Evolutionary conservation across 2,888 invertebrate species (phyloP), one percentile per base, ranked within the genome.

Genomic region (Parthenolecanium corni): DNA sequence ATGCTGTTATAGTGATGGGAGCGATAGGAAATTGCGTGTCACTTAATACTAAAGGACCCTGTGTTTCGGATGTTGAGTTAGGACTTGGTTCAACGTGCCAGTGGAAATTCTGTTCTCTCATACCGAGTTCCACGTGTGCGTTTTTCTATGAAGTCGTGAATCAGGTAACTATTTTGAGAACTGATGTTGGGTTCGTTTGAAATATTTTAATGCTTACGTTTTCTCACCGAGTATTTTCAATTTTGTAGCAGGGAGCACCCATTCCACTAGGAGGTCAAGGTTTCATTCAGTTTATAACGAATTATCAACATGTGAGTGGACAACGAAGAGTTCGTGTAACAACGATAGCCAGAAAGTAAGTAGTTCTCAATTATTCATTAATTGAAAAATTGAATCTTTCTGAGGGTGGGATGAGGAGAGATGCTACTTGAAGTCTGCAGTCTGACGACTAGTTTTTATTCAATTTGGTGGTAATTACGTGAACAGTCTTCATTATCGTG

Each of bases 21-120:
- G 93, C 93, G 4, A 93, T 99, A 66, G 98, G 98, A 11, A 89
- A 95, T 0, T 97, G 97, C 75, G 91, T 96, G 25, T 93, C 93
- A 0, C 77, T 93, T 67, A 91, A 92, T 71, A 86, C 90, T 66
- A 96, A 96, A 74, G 89, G 89, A 52, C 82, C 89, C 0, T 83
- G 85, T 70, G 95, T 98, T 56, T 90, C 95, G 0, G 98, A 99
- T 73, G 90, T 89, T 67, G 98, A 98, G 77, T 88, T 97, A 70
- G 98, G 98, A 62, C 85, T 97, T 77, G 97, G 96, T 36, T 92
- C 91, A 69, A 99, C 98, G 0, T 88, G 89, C 65, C 94, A 96
- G 72, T 99, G 98, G 98, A 97, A 97, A 76, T 84, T 98, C 77
- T 96, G 97, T 75, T 86, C 93, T 0, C 79, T 98, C 23, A 88